These are phyloP conservation scores for Brachyptera risi DNA, from an alignment of 2,888 invertebrate genomes.

Conservation along the genomic window DNA sequence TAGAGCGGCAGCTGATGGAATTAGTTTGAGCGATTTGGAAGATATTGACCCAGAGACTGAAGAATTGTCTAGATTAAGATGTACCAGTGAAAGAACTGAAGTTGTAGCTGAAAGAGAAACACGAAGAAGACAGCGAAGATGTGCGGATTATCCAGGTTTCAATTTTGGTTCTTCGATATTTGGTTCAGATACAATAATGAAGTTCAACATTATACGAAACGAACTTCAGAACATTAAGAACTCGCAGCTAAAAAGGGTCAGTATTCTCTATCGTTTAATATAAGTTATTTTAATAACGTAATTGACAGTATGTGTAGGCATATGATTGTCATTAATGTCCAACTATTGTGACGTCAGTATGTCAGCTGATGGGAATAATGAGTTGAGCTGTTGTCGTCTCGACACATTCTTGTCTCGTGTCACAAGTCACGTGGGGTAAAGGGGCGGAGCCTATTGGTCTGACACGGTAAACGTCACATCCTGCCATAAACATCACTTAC, in stretches of 20 bases:
- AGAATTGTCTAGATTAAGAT: conserved; percentile 78
- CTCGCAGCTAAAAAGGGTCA: conserved; percentile 94
- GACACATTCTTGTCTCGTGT: conserved; percentile 21
- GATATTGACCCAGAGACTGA: conserved; percentile 75
- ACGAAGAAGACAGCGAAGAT: conserved; percentile 67
- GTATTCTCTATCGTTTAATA: no score
- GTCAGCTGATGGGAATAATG: conserved; percentile 12
- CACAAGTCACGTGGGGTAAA: conserved; percentile 10
- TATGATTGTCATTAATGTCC: neutral
- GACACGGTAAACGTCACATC: neutral
- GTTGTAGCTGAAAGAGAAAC: conserved; percentile 81
- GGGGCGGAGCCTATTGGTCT: neutral
- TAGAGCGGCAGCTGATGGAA: conserved; percentile 47
- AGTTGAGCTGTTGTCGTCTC: neutral
- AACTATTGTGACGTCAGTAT: neutral
- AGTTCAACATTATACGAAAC: conserved; percentile 93
- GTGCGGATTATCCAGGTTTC: conserved; percentile 88
- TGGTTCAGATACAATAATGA: conserved; percentile 96
- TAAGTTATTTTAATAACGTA: neutral
- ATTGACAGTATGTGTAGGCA: neutral
- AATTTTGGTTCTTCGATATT: conserved; percentile 90
- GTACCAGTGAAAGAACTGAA: conserved; percentile 86
- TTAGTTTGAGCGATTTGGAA: conserved; percentile 50
- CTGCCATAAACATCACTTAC: no score
- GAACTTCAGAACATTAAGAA: conserved; percentile 97